Percentiles rank a stretch among this genome's conserved stretches.
Conservation (phyloP, 53 echinoderm and acorn worm genomes). For the Holothuria scabra region DNA sequence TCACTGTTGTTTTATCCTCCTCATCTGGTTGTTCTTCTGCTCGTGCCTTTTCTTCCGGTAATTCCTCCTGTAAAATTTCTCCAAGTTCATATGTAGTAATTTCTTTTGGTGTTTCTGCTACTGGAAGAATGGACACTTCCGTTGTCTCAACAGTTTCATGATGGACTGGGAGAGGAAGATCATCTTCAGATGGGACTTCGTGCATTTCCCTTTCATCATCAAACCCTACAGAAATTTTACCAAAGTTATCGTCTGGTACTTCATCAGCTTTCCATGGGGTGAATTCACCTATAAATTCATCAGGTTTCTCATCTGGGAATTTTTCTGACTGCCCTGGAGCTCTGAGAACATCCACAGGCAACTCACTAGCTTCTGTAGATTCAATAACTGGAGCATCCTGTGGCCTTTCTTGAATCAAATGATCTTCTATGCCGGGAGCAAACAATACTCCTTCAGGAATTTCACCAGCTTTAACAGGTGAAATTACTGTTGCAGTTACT, state of each 20-base stretch:
- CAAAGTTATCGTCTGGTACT: neutral
- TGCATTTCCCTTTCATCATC: constrained; percentile 12
- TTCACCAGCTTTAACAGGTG: constrained; percentile 53
- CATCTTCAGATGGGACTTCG: neutral
- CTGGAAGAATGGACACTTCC: constrained; percentile 6
- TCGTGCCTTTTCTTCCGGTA: constrained; percentile 12
- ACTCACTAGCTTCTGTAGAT: neutral
- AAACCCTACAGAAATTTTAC: neutral
- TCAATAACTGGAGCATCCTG: constrained; percentile 1
- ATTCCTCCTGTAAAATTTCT: constrained; percentile 43
- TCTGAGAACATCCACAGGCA: constrained; percentile 23
- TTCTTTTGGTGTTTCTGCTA: constrained; percentile 7
- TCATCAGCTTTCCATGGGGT: constrained; percentile 5
- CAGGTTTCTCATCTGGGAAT: constrained; percentile 11
- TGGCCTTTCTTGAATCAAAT: constrained; percentile 1
- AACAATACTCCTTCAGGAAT: neutral
- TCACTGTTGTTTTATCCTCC: constrained; percentile 18
- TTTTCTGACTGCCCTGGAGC: constrained; percentile 17
- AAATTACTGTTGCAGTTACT: constrained; percentile 33
- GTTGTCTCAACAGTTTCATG: constrained; percentile 48
- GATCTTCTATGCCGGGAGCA: constrained; percentile 14
- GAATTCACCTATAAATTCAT: constrained; percentile 1
- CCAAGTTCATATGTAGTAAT: constrained; percentile 44
- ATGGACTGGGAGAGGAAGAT: neutral
- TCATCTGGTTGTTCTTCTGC: constrained; percentile 6